Evolutionary conservation across 2,797 vertebrate genomes (phyloP), one percentile per base, ranked within the genome.

Genomic region (Salarias fasciatus): DNA sequence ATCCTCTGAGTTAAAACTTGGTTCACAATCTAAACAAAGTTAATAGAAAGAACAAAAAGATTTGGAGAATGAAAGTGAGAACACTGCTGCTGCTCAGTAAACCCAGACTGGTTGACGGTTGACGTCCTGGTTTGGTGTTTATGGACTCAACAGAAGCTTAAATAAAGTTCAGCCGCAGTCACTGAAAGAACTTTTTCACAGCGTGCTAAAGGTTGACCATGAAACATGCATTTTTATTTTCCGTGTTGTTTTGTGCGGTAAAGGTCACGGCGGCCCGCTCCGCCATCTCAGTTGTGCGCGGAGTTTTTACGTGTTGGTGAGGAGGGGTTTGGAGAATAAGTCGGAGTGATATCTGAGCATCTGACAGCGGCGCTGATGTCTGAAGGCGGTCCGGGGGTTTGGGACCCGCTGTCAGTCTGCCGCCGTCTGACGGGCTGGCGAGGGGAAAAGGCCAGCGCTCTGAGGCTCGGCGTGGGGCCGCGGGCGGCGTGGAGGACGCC

Each of bases 371-470:
- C 52, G 31, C 38, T 51, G 56, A 67, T 66, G 82, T 75, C 60
- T 75, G 65, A 74, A 13, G 61, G 62, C 71, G 12, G 66, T 45
- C 58, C 4, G 35, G 63, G 63, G 68, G 61, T 80, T 64, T 69
- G 83, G 81, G 84, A 82, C 77, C 36, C 10, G 14, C 79, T 69
- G 86, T 86, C 89, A 81, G 80, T 83, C 85, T 79, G 77, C 66
- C 24, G 53, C 47, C 42, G 53, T 75, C 48, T 78, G 81, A 86
- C 53, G 54, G 72, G 54, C 67, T 50, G 64, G 57, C 48, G 69
- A 53, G 79, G 71, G 70, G 78, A 64, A 86, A 87, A 81, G 83
- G 88, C 74, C 77, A 76, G 6, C 3, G 70, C 76, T 76, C 72
- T 49, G 50, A 55, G 77, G 63, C 57, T 48, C 72, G n/a, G 70